These are phyloP conservation scores for Neocrepidodera transversa DNA, from an alignment of 2,888 invertebrate species.

Conservation along the genomic window DNA sequence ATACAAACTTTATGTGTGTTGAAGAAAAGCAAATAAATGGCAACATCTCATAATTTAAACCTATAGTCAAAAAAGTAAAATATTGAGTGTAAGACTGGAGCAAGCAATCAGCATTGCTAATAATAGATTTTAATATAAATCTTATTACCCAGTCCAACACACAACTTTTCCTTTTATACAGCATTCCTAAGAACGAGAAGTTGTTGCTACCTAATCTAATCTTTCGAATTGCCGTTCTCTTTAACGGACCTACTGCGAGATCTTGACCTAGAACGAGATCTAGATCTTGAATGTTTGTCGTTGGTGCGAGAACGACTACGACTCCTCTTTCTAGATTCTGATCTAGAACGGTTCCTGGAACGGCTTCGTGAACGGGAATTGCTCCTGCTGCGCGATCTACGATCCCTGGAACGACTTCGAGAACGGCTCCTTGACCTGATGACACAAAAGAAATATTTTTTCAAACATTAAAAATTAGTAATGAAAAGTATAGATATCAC, in stretches of 20 bases:
- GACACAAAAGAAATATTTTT: slow-evolving; percentile 33
- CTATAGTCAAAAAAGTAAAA: not conserved
- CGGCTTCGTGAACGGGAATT: slow-evolving; percentile 58
- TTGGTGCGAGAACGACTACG: slow-evolving; percentile 56
- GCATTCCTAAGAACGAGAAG: not conserved
- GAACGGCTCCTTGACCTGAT: slow-evolving; percentile 58
- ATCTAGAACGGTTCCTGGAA: slow-evolving; percentile 57
- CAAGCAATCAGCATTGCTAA: no score
- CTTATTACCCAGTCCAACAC: slow-evolving; percentile 10
- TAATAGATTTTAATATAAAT: no score
- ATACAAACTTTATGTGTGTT: no score
- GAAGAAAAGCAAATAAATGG: not conserved
- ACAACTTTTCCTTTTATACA: not conserved
- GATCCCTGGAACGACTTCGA: slow-evolving; percentile 58
- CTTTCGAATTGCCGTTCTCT: slow-evolving; percentile 57
- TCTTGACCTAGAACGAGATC: slow-evolving; percentile 56
- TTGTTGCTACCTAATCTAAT: slow-evolving; percentile 30
- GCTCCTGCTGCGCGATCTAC: slow-evolving; percentile 57
- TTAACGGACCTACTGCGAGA: slow-evolving; percentile 57
- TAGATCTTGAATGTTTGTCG: slow-evolving; percentile 53
- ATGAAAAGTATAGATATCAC: slow-evolving; percentile 1
- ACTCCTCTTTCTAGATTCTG: slow-evolving; percentile 52
- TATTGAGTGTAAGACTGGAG: not conserved
- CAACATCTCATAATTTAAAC: slow-evolving; percentile 3
- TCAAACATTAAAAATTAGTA: not conserved